phyloP scores from a whole-genome alignment of 2,797 vertebrate species.

The Lophius americanus region DNA sequence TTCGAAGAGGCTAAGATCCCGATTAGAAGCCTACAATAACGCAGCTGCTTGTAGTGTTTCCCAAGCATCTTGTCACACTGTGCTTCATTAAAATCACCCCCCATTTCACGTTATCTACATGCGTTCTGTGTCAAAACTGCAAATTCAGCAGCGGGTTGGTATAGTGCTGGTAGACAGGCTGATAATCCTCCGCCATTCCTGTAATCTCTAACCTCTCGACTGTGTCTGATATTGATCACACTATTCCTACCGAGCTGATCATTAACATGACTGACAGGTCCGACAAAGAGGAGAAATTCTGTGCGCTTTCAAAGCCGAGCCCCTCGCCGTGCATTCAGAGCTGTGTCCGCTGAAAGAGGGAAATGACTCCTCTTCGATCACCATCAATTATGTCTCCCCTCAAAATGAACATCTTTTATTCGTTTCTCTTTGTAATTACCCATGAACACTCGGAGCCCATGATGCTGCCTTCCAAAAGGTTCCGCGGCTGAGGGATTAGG shows the following conservation, averaged over 20 bases:
- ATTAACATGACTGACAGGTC: constrained; percentile 78
- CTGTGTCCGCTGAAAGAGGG: constrained; percentile 64
- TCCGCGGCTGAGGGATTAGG: constrained; percentile 67
- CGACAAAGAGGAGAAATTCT: constrained; percentile 74
- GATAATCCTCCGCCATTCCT: constrained; percentile 59
- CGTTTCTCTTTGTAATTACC: constrained; percentile 72
- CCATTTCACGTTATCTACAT: constrained; percentile 23
- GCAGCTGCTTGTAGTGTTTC: constrained; percentile 14
- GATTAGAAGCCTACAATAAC: background rate
- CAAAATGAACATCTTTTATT: constrained; percentile 74
- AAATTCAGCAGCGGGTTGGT: constrained; percentile 45
- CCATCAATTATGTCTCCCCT: constrained; percentile 41
- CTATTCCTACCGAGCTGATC: constrained; percentile 74
- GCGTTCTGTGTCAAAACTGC: constrained; percentile 20
- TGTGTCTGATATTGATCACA: constrained; percentile 78
- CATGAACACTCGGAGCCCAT: constrained; percentile 51
- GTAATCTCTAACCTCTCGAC: constrained; percentile 71
- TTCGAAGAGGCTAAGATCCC: constrained; percentile 2
- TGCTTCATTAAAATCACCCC: constrained; percentile 6
- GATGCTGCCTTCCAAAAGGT: constrained; percentile 69
- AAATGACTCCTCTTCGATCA: constrained; percentile 71
- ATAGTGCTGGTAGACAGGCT: constrained; percentile 45
- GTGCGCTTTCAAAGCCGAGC: constrained; percentile 66
- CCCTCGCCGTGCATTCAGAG: constrained; percentile 68
- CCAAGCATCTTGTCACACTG: background rate